phyloP scores from a whole-genome alignment of 1,140 invertebrate species.

The Helicoverpa zea region DNA sequence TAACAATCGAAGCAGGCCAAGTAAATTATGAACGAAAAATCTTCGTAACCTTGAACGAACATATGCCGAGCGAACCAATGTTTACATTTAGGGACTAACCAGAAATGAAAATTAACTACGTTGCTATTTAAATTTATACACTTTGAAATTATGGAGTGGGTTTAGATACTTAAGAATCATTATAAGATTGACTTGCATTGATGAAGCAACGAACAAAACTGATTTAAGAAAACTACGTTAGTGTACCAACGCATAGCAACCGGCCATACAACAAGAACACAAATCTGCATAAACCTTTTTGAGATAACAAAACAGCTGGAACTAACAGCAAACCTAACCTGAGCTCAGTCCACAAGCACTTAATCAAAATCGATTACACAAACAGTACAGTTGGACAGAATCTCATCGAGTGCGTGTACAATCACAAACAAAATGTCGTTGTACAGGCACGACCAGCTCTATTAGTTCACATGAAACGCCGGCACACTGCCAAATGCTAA shows the following conservation, averaged over 20 bases:
- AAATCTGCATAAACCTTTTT: background rate
- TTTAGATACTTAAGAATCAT: background rate
- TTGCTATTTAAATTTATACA: constrained; percentile 45
- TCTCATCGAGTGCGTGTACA: constrained; percentile 34
- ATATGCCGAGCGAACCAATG: constrained; percentile 44
- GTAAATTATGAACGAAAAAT: constrained; percentile 62
- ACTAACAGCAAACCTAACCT: constrained; percentile 15
- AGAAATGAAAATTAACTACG: constrained; percentile 46
- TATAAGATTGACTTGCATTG: background rate
- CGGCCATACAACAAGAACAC: background rate
- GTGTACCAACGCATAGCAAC: background rate
- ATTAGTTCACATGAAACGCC: constrained; percentile 34
- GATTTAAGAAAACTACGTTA: background rate
- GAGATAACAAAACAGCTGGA: background rate
- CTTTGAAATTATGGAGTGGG: constrained; percentile 21
- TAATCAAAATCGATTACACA: constrained; percentile 49
- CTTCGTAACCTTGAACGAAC: constrained; percentile 43
- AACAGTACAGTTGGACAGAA: constrained; percentile 39
- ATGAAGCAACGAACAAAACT: no score
- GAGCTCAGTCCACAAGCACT: constrained; percentile 20
- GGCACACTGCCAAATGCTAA: constrained; percentile 48
- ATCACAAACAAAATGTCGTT: constrained; percentile 41
- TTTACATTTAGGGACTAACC: constrained; percentile 47
- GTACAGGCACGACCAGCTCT: constrained; percentile 8
- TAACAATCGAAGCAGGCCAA: constrained; percentile 66